Percentiles rank a stretch among this genome's conserved stretches.
These are phyloP conservation scores for Datnioides undecimradiatus DNA, from an alignment of 2,113 vertebrate species.

Conservation along the genomic window DNA sequence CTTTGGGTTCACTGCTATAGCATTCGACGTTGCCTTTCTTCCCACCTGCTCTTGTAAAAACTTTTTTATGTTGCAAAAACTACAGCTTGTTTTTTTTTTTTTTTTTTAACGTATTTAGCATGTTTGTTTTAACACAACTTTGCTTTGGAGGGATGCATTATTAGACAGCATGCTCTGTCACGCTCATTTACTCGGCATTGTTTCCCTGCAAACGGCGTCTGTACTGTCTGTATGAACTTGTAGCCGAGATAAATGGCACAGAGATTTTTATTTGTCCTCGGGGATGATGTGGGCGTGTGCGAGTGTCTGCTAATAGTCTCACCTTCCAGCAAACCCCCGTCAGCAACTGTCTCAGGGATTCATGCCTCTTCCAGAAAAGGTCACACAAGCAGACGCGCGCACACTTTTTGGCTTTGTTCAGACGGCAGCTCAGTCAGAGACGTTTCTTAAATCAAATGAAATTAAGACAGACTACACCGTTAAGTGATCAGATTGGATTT, in stretches of 20 bases:
- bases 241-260: constrained; percentile 28
- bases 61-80: not conserved
- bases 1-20: constrained; percentile 15
- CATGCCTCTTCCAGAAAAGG: not conserved
- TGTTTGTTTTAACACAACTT: not conserved
- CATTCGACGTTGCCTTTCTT: not conserved
- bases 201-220: not conserved
- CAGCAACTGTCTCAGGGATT: constrained; percentile 2
- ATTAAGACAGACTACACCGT: too few species aligned
- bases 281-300: constrained; percentile 24
- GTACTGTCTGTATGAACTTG: constrained; percentile 33
- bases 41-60: not conserved
- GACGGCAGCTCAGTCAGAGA: too few species aligned
- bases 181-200: not conserved
- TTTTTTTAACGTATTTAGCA: not conserved
- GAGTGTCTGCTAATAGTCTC: constrained; percentile 10
- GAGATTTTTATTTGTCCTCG: constrained; percentile 47
- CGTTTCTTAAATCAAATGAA: too few species aligned
- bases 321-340: constrained; percentile 10
- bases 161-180: constrained; percentile 1
- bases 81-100: not conserved
- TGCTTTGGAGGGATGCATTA: not conserved
- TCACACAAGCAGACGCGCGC: not conserved
- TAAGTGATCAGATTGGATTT: too few species aligned
- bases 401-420: too few species aligned